These are phyloP conservation scores for Macrochelys suwanniensis DNA, from an alignment of 2,797 vertebrate species.

Conservation along the genomic window DNA sequence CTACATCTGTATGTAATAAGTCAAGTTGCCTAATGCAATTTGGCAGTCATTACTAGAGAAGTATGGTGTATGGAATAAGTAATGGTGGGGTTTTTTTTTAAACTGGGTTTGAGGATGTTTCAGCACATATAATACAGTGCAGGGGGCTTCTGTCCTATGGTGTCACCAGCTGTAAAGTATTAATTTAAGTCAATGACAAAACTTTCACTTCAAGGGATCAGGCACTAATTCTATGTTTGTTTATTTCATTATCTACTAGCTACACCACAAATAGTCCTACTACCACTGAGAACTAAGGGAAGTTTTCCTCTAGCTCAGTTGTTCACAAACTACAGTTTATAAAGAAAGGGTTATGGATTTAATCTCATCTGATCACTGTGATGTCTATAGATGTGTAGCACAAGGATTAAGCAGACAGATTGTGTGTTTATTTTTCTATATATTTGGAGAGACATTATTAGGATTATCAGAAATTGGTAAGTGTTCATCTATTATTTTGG, in stretches of 20 bases:
- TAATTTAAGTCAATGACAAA: slow-evolving; percentile 26
- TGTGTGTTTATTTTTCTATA: not conserved
- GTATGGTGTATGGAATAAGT: not conserved
- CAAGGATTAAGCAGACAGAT: not conserved
- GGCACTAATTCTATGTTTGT: not conserved
- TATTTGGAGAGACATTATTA: not conserved
- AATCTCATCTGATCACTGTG: not conserved
- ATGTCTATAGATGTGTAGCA: not conserved
- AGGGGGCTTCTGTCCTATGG: slow-evolving; percentile 45
- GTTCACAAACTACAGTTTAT: not conserved
- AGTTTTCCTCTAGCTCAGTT: not conserved
- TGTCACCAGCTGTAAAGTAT: slow-evolving; percentile 31
- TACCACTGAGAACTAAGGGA: not conserved
- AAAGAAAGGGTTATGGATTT: not conserved
- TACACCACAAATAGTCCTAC: not conserved
- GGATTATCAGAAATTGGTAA: not conserved
- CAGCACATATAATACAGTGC: not conserved
- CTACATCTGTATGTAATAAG: slow-evolving; percentile 47
- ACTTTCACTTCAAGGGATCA: not conserved
- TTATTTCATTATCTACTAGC: not conserved
- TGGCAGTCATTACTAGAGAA: slow-evolving; percentile 9
- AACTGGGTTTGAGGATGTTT: slow-evolving; percentile 35
- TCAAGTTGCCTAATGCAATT: slow-evolving; percentile 30
- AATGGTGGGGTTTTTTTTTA: slow-evolving; percentile 17
- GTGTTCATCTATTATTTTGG: not conserved